Percentiles rank a stretch among this genome's conserved stretches.
Evolutionary conservation across 2,113 vertebrate genomes (phyloP).

Genomic region (Syngnathus typhle): DNA sequence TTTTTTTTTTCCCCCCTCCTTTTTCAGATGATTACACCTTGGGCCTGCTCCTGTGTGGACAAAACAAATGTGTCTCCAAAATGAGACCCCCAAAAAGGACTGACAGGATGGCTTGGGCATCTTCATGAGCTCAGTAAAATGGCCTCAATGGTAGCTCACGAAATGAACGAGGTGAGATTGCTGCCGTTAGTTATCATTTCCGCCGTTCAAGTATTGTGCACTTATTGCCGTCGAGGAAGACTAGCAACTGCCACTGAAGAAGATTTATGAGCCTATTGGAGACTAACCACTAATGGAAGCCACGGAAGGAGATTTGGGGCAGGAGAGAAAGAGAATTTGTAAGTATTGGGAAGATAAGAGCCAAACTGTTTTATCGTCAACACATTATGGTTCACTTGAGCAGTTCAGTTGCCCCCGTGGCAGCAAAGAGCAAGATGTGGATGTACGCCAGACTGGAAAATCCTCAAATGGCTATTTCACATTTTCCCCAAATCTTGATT

Average conservation of each 20-base stretch:
- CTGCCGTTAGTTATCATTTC: slow-evolving; percentile 38
- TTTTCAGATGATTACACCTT: slow-evolving; percentile 15
- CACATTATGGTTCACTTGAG: background rate
- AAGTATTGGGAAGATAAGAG: background rate
- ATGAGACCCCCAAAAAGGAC: background rate
- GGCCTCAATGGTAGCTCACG: slow-evolving; percentile 35
- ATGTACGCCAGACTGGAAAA: background rate
- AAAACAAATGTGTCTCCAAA: slow-evolving; percentile 21
- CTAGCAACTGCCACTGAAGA: slow-evolving; percentile 40
- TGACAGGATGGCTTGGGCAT: background rate
- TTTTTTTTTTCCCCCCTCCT: background rate
- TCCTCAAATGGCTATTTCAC: background rate
- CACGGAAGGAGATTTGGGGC: slow-evolving; percentile 10
- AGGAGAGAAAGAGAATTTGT: slow-evolving; percentile 1
- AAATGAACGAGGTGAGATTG: slow-evolving; percentile 54
- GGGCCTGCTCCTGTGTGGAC: background rate
- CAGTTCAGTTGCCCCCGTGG: background rate
- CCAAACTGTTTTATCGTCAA: background rate
- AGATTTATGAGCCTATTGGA: slow-evolving; percentile 29
- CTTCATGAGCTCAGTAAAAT: slow-evolving; percentile 29
- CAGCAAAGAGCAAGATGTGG: background rate
- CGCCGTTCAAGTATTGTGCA: slow-evolving; percentile 20
- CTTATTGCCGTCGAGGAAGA: slow-evolving; percentile 39
- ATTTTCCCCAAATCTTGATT: background rate
- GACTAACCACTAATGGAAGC: slow-evolving; percentile 1